A percentile compares a stretch with the other conserved stretches of the same genome.
Conservation (phyloP, 2,797 vertebrate species). For the Carapus acus region DNA sequence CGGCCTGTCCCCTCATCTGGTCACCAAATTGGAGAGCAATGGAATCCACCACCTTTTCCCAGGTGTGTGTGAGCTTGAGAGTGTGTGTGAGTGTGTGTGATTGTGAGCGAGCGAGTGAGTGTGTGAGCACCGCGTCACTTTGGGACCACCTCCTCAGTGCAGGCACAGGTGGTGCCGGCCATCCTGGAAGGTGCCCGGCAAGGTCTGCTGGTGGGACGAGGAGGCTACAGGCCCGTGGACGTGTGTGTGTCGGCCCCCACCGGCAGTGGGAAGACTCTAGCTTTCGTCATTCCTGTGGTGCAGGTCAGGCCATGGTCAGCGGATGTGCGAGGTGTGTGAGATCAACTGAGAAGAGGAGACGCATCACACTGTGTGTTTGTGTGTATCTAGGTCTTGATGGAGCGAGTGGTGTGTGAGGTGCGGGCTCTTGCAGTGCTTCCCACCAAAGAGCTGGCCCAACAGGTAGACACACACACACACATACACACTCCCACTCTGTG, state of each 20-base stretch:
- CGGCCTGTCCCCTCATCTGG: slow-evolving; percentile 72
- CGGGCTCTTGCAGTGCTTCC: slow-evolving; percentile 86
- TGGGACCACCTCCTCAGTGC: slow-evolving; percentile 68
- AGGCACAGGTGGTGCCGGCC: slow-evolving; percentile 87
- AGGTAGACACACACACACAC: slow-evolving; percentile 69
- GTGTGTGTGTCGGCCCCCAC: slow-evolving; percentile 94
- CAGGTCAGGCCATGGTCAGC: too few relatives aligned
- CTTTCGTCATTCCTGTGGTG: slow-evolving; percentile 88
- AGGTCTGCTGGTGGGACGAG: slow-evolving; percentile 78
- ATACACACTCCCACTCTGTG: not conserved
- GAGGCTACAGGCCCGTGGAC: slow-evolving; percentile 84
- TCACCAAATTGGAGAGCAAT: slow-evolving; percentile 75
- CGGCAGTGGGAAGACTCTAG: slow-evolving; percentile 92
- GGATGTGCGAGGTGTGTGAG: too few relatives aligned
- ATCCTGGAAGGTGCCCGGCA: slow-evolving; percentile 72
- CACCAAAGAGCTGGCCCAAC: slow-evolving; percentile 94
- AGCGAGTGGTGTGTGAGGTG: slow-evolving; percentile 80
- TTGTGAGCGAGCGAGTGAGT: too few relatives aligned
- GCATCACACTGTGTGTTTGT: too few relatives aligned
- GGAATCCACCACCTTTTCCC: slow-evolving; percentile 84
- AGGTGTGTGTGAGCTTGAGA: slow-evolving; percentile 66
- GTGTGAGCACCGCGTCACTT: slow-evolving; percentile 40
- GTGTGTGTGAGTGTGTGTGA: too few relatives aligned
- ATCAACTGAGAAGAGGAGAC: too few relatives aligned
- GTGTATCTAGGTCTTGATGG: slow-evolving; percentile 73